Evolutionary conservation across 2,888 invertebrate species (phyloP).

Genomic region (Digitonthophagus gazella): DNA sequence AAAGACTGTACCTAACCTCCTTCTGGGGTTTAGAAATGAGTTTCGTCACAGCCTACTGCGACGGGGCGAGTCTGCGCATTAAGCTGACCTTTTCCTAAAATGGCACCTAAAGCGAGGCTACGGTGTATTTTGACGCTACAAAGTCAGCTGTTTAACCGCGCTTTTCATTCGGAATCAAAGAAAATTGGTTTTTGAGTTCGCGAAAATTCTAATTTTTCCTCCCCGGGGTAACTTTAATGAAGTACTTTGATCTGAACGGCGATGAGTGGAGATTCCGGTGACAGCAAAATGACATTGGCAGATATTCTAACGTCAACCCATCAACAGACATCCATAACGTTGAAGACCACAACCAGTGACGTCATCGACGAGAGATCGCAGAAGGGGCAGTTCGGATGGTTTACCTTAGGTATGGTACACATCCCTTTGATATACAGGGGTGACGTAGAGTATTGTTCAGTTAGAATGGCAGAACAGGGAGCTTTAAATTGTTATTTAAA

Average conservation of each 20-base stretch:
- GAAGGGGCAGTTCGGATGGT: conserved; percentile 82
- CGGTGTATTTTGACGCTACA: not conserved
- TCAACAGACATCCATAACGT: conserved; percentile 8
- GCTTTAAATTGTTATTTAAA: conserved; percentile 79
- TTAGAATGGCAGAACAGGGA: conserved; percentile 83
- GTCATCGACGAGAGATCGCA: conserved; percentile 22
- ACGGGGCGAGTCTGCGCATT: conserved; percentile 1
- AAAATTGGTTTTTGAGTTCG: not conserved
- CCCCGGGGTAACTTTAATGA: not conserved
- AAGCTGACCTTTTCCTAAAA: conserved; percentile 25
- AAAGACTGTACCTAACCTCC: conserved; percentile 26
- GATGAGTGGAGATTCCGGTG: conserved; percentile 6
- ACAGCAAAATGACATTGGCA: conserved; percentile 6
- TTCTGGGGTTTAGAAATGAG: not conserved
- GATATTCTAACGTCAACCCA: conserved; percentile 1
- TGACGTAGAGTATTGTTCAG: conserved; percentile 79
- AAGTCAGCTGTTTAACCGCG: not conserved
- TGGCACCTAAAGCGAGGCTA: conserved; percentile 23
- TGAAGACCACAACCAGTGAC: conserved; percentile 18
- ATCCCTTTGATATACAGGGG: conserved; percentile 78
- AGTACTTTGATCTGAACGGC: not conserved
- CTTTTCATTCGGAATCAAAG: not conserved
- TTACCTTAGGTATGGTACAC: conserved; percentile 72
- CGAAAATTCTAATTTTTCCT: not conserved
- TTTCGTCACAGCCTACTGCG: not conserved